Evolutionary conservation across 2,888 invertebrate species (phyloP).

Genomic region (Zaprionus bogoriensis): DNA sequence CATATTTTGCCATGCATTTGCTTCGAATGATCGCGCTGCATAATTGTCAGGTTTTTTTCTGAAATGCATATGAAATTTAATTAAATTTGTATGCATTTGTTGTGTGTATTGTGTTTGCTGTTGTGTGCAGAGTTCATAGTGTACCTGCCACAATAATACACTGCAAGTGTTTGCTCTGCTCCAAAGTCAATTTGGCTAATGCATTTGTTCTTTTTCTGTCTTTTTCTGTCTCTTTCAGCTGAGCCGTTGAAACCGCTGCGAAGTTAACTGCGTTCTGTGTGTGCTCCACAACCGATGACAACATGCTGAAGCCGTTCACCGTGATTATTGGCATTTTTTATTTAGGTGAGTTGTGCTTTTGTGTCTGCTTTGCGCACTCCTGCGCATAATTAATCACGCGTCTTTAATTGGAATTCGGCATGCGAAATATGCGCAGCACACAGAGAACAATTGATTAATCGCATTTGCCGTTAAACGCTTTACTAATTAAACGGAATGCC

Average conservation of each 20-base stretch:
- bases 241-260: constrained; percentile 35
- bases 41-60: not conserved
- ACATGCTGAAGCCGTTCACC: constrained; percentile 73
- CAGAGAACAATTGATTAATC: constrained; percentile 44
- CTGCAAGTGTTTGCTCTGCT: constrained; percentile 8
- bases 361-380: constrained; percentile 5
- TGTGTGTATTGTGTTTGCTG: constrained; percentile 2
- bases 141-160: constrained; percentile 3
- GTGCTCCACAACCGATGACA: constrained; percentile 67
- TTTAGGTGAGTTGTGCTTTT: constrained; percentile 69
- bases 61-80: constrained; percentile 2
- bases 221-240: constrained; percentile 49
- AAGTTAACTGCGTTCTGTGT: constrained; percentile 27
- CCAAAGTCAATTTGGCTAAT: constrained; percentile 47
- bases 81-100: constrained; percentile 26
- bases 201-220: constrained; percentile 19
- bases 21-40: not conserved
- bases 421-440: constrained; percentile 34
- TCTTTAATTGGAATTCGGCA: constrained; percentile 57
- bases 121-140: too few relatives aligned
- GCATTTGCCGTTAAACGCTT: constrained; percentile 47
- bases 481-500: constrained; percentile 30
- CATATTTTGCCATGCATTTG: constrained; percentile 32
- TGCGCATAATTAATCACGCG: constrained; percentile 48
- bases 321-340: constrained; percentile 78